Conservation (phyloP, 2,888 invertebrate species). For the Caenorhabditis macrosperma region DNA sequence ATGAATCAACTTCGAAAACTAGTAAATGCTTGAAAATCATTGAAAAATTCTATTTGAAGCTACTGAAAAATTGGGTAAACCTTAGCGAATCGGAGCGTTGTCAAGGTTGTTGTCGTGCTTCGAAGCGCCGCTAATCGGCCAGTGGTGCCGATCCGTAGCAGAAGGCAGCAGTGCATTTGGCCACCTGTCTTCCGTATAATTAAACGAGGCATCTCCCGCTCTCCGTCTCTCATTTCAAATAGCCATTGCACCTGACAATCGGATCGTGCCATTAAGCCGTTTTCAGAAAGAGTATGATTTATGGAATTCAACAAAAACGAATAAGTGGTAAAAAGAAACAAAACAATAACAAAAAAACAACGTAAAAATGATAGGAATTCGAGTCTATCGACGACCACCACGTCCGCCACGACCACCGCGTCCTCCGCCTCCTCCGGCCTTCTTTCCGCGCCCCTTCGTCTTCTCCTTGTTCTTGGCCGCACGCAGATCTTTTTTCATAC, state of each 20-base stretch:
- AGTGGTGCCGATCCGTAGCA: background rate
- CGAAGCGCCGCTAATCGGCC: background rate
- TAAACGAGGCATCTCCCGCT: background rate
- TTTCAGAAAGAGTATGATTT: background rate
- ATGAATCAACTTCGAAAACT: too few relatives aligned
- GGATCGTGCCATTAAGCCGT: background rate
- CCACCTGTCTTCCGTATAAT: conserved; percentile 7
- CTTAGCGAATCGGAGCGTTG: background rate
- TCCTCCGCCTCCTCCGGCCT: conserved; percentile 3
- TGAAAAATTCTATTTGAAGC: too few relatives aligned
- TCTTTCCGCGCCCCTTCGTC: conserved; percentile 67
- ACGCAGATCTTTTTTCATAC: conserved; percentile 70
- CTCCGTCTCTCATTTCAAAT: conserved; percentile 11
- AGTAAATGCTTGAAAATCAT: too few relatives aligned
- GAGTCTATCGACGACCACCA: conserved; percentile 30
- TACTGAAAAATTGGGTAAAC: background rate
- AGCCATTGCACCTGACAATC: conserved; percentile 12
- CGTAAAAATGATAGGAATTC: background rate
- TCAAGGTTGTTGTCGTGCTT: background rate
- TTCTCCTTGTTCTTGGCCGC: conserved; percentile 65
- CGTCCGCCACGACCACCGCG: conserved; percentile 14
- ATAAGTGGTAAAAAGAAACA: conserved; percentile 1
- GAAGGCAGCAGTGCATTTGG: background rate
- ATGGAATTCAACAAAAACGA: conserved; percentile 26
- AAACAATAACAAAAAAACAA: conserved; percentile 10